Evolutionary conservation across 2,797 vertebrate species (phyloP).

Genomic region (Myiothlypis coronata): DNA sequence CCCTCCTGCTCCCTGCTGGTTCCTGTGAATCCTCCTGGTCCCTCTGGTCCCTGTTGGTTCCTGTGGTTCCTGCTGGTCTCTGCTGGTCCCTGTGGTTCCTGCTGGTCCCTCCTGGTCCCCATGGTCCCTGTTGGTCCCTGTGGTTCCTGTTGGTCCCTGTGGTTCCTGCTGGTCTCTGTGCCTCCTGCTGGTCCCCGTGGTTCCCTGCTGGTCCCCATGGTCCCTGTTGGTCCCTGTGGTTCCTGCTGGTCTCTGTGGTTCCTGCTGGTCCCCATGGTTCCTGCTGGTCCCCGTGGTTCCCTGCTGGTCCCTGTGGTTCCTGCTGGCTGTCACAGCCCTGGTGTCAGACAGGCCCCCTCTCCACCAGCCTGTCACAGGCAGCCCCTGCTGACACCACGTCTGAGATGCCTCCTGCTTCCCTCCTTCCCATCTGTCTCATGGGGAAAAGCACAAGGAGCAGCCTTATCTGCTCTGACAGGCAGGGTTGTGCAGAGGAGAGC

Average conservation of each 20-base stretch:
- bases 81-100: fast-evolving
- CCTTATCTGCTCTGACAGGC: background rate
- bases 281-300: background rate
- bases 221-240: background rate
- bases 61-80: fast-evolving
- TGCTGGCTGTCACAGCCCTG: background rate
- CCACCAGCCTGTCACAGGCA: background rate
- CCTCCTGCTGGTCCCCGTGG: background rate
- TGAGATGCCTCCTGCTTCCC: background rate
- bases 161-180: background rate
- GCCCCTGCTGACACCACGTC: background rate
- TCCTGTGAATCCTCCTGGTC: background rate
- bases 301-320: background rate
- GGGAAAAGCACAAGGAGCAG: background rate
- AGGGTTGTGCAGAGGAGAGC: background rate
- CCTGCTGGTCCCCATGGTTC: background rate
- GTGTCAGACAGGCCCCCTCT: background rate
- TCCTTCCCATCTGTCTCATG: conserved; percentile 13
- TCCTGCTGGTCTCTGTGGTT: background rate
- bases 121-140: background rate
- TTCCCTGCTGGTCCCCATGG: background rate
- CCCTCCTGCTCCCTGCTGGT: background rate
- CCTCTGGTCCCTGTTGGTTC: background rate
- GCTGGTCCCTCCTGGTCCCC: background rate
- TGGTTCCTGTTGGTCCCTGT: background rate